Percentiles rank a stretch among this genome's conserved stretches.
Evolutionary conservation across 2,113 vertebrate genomes (phyloP).

Genomic region (Seriola quinqueradiata): DNA sequence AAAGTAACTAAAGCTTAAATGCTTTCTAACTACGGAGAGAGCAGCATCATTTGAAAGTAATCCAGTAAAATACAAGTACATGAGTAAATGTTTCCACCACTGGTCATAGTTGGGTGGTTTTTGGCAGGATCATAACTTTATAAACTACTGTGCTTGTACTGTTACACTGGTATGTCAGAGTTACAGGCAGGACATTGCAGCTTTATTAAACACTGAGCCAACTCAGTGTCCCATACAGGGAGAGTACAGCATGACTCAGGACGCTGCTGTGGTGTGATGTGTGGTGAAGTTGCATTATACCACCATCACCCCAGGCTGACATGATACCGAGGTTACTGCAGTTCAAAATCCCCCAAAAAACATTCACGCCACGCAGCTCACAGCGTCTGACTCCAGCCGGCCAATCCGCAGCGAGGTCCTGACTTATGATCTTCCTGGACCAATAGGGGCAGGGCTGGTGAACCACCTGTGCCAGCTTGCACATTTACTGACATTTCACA

Average conservation of each 20-base stretch:
- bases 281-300: constrained; percentile 34
- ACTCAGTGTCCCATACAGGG: not conserved
- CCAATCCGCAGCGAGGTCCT: constrained; percentile 59
- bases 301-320: constrained; percentile 29
- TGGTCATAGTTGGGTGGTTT: not conserved
- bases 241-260: constrained; percentile 32
- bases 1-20: not conserved
- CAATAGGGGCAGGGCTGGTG: constrained; percentile 44
- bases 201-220: not conserved
- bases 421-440: constrained; percentile 61
- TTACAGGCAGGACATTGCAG: not conserved
- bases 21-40: no score
- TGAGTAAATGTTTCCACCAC: not conserved
- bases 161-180: not conserved
- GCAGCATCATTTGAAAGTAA: no score
- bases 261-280: constrained; percentile 49
- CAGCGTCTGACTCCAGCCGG: constrained; percentile 57
- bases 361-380: constrained; percentile 15
- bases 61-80: no score
- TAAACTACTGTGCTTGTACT: not conserved
- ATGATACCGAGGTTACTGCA: constrained; percentile 58
- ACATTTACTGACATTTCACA: not conserved
- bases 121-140: not conserved
- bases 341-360: constrained; percentile 52
- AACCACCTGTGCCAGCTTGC: constrained; percentile 32